These are phyloP conservation scores for Cartodere bifasciata DNA, from an alignment of 2,888 invertebrate genomes.

Conservation along the genomic window DNA sequence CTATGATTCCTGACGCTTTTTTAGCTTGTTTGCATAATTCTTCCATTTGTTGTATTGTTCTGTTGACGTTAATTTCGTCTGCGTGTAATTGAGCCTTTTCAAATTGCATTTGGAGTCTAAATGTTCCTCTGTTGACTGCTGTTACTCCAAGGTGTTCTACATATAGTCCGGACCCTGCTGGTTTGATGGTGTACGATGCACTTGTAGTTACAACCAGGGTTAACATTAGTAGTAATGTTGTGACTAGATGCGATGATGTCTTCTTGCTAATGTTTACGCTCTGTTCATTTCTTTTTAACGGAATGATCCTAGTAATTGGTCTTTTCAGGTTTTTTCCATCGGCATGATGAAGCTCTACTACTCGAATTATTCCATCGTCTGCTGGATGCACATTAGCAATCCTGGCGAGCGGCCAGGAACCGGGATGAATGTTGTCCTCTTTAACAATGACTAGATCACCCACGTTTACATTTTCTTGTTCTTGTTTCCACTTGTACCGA, in stretches of 20 bases:
- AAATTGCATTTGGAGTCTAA: conserved; percentile 6
- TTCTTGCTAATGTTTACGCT: too few relatives aligned
- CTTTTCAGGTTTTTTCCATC: neutral
- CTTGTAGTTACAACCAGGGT: too few relatives aligned
- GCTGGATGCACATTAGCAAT: conserved; percentile 1
- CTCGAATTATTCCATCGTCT: conserved; percentile 1
- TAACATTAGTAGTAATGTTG: too few relatives aligned
- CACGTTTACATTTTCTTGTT: neutral
- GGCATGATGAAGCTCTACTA: neutral
- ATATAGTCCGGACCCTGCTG: conserved; percentile 9
- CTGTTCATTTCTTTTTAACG: too few relatives aligned
- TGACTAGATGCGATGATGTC: too few relatives aligned
- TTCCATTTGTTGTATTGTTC: neutral
- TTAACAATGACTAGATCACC: conserved; percentile 4
- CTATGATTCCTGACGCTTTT: neutral
- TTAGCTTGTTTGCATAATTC: neutral
- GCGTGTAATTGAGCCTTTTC: neutral
- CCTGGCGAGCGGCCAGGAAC: conserved; percentile 2
- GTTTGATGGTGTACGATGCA: neutral
- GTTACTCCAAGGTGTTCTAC: conserved; percentile 5
- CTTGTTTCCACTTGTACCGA: conserved; percentile 13
- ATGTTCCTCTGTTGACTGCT: conserved; percentile 3
- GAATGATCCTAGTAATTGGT: neutral
- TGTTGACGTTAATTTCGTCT: conserved; percentile 1
- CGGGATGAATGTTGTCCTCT: conserved; percentile 2